Evolutionary conservation across 2,113 vertebrate species (phyloP).

Genomic region (Neoarius graeffei): DNA sequence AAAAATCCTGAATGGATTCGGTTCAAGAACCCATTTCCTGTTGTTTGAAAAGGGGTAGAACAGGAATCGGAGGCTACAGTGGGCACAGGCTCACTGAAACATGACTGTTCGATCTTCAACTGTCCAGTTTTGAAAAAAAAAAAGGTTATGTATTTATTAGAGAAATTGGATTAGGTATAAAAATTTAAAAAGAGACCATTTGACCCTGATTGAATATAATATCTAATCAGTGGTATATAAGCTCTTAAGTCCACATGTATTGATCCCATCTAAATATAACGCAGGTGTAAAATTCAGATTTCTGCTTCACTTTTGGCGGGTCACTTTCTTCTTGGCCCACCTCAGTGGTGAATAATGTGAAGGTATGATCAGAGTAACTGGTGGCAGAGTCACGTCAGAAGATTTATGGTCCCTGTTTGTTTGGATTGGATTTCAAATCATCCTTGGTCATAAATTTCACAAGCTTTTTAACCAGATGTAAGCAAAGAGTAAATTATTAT

Average conservation of each 20-base stretch:
- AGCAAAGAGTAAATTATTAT: constrained; percentile 28
- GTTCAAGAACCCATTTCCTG: no score
- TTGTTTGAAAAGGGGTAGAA: no score
- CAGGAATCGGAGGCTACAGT: no score
- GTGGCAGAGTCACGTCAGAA: not conserved
- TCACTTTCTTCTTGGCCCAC: constrained; percentile 2
- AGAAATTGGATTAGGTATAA: no score
- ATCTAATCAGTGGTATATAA: not conserved
- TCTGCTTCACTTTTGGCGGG: not conserved
- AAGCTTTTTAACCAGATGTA: constrained; percentile 16
- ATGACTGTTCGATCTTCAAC: no score
- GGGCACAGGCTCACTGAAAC: no score
- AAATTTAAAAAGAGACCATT: not conserved
- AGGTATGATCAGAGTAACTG: constrained; percentile 20
- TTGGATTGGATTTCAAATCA: constrained; percentile 7
- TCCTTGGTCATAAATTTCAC: not conserved
- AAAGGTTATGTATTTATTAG: no score
- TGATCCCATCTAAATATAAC: not conserved
- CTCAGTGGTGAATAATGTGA: constrained; percentile 15
- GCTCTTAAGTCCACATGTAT: not conserved
- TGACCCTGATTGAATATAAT: not conserved
- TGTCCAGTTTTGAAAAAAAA: no score
- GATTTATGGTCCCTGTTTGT: constrained; percentile 25
- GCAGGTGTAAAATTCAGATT: not conserved
- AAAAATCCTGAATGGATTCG: no score